Conservation (phyloP, 2,113 vertebrate genomes). For the Abramis brama region DNA sequence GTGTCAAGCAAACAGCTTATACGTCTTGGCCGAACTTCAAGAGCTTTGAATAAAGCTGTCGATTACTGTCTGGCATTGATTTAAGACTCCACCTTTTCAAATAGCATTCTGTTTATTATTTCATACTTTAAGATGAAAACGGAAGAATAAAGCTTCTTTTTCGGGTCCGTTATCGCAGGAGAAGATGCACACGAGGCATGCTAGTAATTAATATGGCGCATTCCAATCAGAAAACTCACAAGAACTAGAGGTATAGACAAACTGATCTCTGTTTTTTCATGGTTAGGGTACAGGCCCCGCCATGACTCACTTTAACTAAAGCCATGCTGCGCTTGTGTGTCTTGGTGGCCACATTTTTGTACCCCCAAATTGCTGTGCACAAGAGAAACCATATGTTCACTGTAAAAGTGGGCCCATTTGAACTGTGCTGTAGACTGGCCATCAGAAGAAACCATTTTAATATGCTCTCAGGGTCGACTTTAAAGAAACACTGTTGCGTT, state of each 20-base stretch:
- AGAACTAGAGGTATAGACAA: slow-evolving; percentile 42
- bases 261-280: slow-evolving; percentile 50
- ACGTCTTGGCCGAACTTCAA: neutral
- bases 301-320: slow-evolving; percentile 58
- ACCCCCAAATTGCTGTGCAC: slow-evolving; percentile 61
- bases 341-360: slow-evolving; percentile 65
- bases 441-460: slow-evolving; percentile 59
- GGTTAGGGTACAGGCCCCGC: slow-evolving; percentile 46
- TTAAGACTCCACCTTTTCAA: slow-evolving; percentile 6
- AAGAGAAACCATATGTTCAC: slow-evolving; percentile 65
- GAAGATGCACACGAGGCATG: slow-evolving; percentile 8
- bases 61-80: slow-evolving; percentile 32
- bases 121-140: neutral
- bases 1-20: slow-evolving; percentile 18
- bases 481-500: slow-evolving; percentile 52
- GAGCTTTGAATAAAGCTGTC: slow-evolving; percentile 24
- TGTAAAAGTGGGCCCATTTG: slow-evolving; percentile 63
- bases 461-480: slow-evolving; percentile 56
- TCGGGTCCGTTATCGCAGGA: slow-evolving; percentile 10
- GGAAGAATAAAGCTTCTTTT: slow-evolving; percentile 18
- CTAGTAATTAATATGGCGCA: slow-evolving; percentile 35
- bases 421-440: slow-evolving; percentile 66
- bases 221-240: slow-evolving; percentile 38
- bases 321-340: slow-evolving; percentile 56
- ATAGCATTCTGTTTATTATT: neutral